Evolutionary conservation across 64 coral and sea anemone species (phyloP).

Genomic region (Stichodactyla helianthus): DNA sequence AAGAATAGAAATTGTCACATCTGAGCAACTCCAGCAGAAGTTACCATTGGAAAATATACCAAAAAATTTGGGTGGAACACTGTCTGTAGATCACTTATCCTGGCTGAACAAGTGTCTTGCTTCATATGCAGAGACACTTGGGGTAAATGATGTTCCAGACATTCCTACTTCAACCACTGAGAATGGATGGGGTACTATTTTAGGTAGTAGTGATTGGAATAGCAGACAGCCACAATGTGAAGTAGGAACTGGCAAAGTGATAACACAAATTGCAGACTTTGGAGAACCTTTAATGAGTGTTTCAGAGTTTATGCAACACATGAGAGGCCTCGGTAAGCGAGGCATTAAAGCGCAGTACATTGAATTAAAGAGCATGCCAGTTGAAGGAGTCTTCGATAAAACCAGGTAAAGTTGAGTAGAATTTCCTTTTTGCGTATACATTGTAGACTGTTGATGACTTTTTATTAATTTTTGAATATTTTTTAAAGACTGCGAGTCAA

Average conservation of each 20-base stretch:
- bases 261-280: not conserved
- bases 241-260: not conserved
- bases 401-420: conserved; percentile 31
- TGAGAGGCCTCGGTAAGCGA: conserved; percentile 53
- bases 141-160: conserved; percentile 30
- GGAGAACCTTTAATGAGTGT: conserved; percentile 41
- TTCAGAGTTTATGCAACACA: conserved; percentile 68
- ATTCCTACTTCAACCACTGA: not conserved
- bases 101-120: conserved; percentile 79
- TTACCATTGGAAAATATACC: conserved; percentile 62
- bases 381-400: conserved; percentile 44
- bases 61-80: conserved; percentile 42
- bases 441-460: not conserved
- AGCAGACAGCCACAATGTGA: conserved; percentile 6
- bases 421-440: not conserved
- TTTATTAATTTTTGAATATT: not conserved
- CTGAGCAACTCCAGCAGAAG: conserved; percentile 42
- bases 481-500: conserved; percentile 63
- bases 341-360: conserved; percentile 75
- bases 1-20: conserved; percentile 71
- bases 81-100: conserved; percentile 65
- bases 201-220: not conserved
- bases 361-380: conserved; percentile 44
- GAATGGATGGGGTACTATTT: not conserved
- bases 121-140: conserved; percentile 50